These are phyloP conservation scores for Limanda limanda DNA, from an alignment of 2,113 vertebrate species.

Conservation along the genomic window DNA sequence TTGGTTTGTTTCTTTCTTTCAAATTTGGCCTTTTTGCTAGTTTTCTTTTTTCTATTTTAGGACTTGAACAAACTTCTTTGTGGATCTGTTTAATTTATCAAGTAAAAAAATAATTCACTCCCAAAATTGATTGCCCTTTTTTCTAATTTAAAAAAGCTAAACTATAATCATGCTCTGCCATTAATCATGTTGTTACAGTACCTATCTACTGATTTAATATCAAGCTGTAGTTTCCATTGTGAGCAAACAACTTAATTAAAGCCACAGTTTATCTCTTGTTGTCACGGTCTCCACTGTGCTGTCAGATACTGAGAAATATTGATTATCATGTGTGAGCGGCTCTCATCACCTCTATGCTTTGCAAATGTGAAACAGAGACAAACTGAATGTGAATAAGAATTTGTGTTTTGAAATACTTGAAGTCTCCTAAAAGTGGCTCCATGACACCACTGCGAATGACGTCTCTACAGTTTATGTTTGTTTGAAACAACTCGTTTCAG, in stretches of 20 bases:
- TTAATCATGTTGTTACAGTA: not conserved
- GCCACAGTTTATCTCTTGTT: not conserved
- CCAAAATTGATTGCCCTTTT: no score
- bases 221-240: not conserved
- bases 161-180: not conserved
- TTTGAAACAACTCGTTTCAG: constrained; percentile 48
- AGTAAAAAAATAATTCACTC: no score
- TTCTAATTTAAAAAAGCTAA: not conserved
- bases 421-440: not conserved
- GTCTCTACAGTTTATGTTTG: constrained; percentile 39
- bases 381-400: not conserved
- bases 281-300: not conserved
- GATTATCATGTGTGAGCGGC: not conserved
- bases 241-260: not conserved
- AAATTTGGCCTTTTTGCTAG: no score
- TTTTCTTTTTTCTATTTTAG: no score
- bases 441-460: not conserved
- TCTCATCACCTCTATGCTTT: not conserved
- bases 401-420: not conserved
- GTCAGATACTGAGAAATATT: not conserved
- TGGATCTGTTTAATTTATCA: no score
- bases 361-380: not conserved
- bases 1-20: no score
- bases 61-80: no score
- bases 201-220: not conserved